Base-by-base conservation (phyloP, 2,113 vertebrate species). In the Odontesthes bonariensis region DNA sequence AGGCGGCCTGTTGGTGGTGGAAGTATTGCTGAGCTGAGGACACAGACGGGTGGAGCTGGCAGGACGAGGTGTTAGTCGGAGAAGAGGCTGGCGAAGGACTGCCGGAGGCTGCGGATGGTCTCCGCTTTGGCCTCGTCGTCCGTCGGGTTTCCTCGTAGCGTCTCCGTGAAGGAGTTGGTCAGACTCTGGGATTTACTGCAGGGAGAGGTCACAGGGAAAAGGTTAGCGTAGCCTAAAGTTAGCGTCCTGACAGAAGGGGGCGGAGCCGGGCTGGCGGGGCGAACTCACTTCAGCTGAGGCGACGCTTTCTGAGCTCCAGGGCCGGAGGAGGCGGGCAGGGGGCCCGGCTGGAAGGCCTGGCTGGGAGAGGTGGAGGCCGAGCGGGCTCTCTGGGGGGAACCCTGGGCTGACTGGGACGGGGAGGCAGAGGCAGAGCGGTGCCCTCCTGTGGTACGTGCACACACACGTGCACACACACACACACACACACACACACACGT, bases 101-200 rank as follows among this genome's bases (percentile, higher is more conserved):
- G 97, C 57, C 97, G 95, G 81, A 99, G 94, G 89, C 96, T 98
- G 87, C 97, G 96, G 90, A 98, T 98, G 91, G 96, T 98, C 84
- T 99, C 97, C 0, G 97, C 97, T 90, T 98, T 98, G 90, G 96
- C 97, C 91, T 98, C 96, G 0, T 98, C 97, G 59, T 99, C 98
- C 0, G 85, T 96, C 33, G 94, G 33, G 40, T 82, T 94, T 67
- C 96, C 95, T 2, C 94, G 91, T 79, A 96, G 68, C 0, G 96
- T 84, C 76, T 99, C 97, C 0, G 96, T 94, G 63, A 98, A 98
- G 91, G 95, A 96, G 94, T 98, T 98, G 65, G 97, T 99, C 92
- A 99, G 93, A 6, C 97, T 98, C 93, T 98, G 97, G 0, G 97
- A 99, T 92, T 99, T 98, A 91, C 97, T n/a, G n/a, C n/a, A n/a